phyloP scores from a whole-genome alignment of 2,888 invertebrate species.

The Prenolepis imparis region DNA sequence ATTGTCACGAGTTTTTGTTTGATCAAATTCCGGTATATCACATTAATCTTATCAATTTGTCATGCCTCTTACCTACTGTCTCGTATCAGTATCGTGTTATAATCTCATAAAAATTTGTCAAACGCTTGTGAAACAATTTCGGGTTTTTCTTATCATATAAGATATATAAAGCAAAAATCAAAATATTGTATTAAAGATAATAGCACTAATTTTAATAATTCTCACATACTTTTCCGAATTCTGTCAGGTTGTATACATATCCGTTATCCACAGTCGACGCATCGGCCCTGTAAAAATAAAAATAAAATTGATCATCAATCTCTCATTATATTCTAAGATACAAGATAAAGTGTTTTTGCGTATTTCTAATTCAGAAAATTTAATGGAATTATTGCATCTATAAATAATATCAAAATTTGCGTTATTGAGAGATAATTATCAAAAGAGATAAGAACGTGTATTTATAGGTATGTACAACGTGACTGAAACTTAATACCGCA shows the following conservation, averaged over 20 bases:
- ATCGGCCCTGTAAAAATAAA: conserved; percentile 84
- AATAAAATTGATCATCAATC: conserved; percentile 1
- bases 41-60: background rate
- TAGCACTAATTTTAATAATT: conserved; percentile 11
- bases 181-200: background rate
- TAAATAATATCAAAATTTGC: background rate
- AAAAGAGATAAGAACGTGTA: background rate
- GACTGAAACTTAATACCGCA: background rate
- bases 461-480: background rate
- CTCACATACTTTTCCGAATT: conserved; percentile 85
- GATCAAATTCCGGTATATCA: background rate
- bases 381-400: background rate
- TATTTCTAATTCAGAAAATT: background rate
- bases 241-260: conserved; percentile 83
- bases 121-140: background rate
- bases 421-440: background rate
- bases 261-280: conserved; percentile 80
- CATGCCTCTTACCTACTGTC: background rate
- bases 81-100: background rate
- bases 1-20: background rate
- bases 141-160: background rate
- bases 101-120: background rate
- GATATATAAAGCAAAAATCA: background rate
- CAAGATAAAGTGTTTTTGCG: background rate
- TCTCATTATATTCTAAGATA: background rate